A percentile compares a stretch with the other conserved stretches of the same genome.
Conservation (phyloP, 1,140 invertebrate species). For the Rhynchophorus ferrugineus region DNA sequence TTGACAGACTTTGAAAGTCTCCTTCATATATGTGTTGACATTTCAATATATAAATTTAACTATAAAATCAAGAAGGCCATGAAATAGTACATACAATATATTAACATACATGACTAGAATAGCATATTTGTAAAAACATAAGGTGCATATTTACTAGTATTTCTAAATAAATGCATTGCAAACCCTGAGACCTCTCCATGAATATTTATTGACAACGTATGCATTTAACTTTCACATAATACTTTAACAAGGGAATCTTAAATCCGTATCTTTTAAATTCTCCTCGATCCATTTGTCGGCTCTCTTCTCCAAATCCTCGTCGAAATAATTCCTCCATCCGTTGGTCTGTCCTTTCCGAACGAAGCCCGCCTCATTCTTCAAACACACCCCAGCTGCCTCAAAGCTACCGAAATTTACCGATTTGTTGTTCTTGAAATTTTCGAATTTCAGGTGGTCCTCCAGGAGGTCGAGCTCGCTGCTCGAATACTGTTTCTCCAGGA, state of each 20-base stretch:
- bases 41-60: no score
- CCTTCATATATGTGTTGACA: no score
- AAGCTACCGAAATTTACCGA: constrained; percentile 24
- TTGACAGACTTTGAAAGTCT: no score
- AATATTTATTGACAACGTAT: no score
- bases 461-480: constrained; percentile 48
- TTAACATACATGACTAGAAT: no score
- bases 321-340: constrained; percentile 28
- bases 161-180: no score
- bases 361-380: constrained; percentile 17
- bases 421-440: constrained; percentile 63
- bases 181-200: no score
- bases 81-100: no score
- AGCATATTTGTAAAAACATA: no score
- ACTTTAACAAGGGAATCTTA: constrained; percentile 22
- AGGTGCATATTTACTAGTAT: no score
- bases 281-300: constrained; percentile 30
- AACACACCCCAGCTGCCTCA: constrained; percentile 19
- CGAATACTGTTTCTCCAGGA: constrained; percentile 51
- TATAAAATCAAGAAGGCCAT: no score
- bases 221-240: no score
- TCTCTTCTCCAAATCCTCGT: constrained; percentile 16
- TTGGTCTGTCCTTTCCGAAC: constrained; percentile 27
- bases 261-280: constrained; percentile 22
- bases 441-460: constrained; percentile 58